Percentiles rank a stretch among this genome's conserved stretches.
These are phyloP conservation scores for Melanostoma mellinum DNA, from an alignment of 2,888 invertebrate species.

Conservation along the genomic window DNA sequence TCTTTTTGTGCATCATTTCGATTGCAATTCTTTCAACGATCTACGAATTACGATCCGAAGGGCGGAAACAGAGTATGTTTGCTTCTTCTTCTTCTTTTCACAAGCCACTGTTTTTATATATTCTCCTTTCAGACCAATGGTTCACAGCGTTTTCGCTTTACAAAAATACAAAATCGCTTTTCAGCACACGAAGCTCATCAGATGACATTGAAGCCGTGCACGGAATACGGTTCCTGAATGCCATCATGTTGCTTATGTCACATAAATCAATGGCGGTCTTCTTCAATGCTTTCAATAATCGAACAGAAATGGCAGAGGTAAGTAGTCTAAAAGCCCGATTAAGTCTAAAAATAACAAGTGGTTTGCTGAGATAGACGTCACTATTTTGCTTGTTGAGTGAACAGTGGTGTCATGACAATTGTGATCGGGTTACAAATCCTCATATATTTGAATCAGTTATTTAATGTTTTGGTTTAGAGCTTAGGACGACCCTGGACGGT, in stretches of 20 bases:
- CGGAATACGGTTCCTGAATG: conserved; percentile 86
- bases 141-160: conserved; percentile 85
- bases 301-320: conserved; percentile 87
- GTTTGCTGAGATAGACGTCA: neutral
- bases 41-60: conserved; percentile 77
- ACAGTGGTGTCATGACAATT: no score
- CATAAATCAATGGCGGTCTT: conserved; percentile 89
- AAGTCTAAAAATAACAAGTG: neutral
- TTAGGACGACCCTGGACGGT: conserved; percentile 87
- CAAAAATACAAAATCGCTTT: conserved; percentile 84
- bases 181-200: conserved; percentile 82
- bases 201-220: conserved; percentile 86
- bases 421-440: neutral
- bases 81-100: conserved; percentile 26
- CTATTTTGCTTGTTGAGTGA: no score
- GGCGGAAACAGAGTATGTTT: conserved; percentile 77
- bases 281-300: conserved; percentile 86
- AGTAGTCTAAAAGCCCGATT: conserved; percentile 44
- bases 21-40: conserved; percentile 80
- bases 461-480: conserved; percentile 79
- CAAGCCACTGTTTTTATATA: neutral
- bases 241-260: conserved; percentile 85
- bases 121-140: conserved; percentile 82
- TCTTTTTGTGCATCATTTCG: conserved; percentile 82
- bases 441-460: neutral